Base-by-base conservation (phyloP, 2,888 invertebrate genomes). In the Entomobrya multifasciata region DNA sequence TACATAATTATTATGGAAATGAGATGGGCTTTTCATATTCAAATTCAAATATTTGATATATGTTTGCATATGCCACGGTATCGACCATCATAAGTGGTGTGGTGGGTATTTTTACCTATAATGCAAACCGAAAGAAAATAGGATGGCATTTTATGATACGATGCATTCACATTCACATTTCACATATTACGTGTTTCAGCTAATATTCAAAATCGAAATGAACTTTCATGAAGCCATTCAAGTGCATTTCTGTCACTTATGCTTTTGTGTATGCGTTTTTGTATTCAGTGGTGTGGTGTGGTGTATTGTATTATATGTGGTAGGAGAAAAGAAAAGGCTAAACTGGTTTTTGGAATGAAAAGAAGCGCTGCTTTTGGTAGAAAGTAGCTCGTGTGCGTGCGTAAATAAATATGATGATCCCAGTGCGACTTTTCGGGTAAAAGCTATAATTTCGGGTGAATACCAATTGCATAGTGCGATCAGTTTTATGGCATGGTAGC, bases 1-100 rank as follows among this genome's bases (percentile, higher is more conserved):
- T 79, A 79, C 86, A 72, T 86, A 86, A 86, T 86, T 79, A 86
- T 86, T 86, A 86, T 86, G 72, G 86, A 86, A 86, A 86, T 86
- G 86, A 86, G 86, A 62, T 86, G 79, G 86, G 86, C 79, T 79
- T 77, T 83, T 83, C 83, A 83, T 77, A 83, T 83, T 83, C 83
- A 82, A 82, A 82, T 81, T 52, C 80, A 81, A 70, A 81, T 55
- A 52, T 77, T 60, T 60, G 77, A 77, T 77, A 17, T 76, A n/a
- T n/a, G n/a, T n/a, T n/a, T n/a, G n/a, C n/a, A n/a, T n/a, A n/a
- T n/a, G n/a, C n/a, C n/a, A n/a, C n/a, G n/a, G n/a, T n/a, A n/a
- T n/a, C n/a, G n/a, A n/a, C n/a, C n/a, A n/a, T n/a, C n/a, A n/a
- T n/a, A n/a, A n/a, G n/a, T n/a, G n/a, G n/a, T n/a, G n/a, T n/a